Percentiles rank a stretch among this genome's conserved stretches.
These are phyloP conservation scores for Sesamia inferens DNA, from an alignment of 2,888 invertebrate genomes.

Conservation along the genomic window DNA sequence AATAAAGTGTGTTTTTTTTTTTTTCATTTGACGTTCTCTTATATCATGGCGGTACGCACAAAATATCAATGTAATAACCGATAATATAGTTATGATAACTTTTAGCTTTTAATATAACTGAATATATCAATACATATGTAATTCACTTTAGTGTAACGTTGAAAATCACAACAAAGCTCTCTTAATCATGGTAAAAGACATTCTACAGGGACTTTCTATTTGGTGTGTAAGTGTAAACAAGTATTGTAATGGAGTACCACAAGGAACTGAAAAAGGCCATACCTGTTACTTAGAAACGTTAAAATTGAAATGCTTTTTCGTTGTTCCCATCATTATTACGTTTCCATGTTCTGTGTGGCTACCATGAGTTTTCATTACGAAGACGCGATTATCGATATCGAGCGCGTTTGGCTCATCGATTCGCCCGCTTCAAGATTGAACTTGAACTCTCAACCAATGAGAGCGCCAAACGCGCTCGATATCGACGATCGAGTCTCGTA, in stretches of 20 bases:
- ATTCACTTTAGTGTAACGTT: slow-evolving; percentile 59
- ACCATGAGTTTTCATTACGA: too few species aligned
- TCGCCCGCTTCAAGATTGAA: too few species aligned
- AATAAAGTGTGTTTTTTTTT: slow-evolving; percentile 57
- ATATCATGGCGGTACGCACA: slow-evolving; percentile 67
- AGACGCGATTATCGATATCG: too few species aligned
- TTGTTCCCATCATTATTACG: neutral
- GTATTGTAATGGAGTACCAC: slow-evolving; percentile 60
- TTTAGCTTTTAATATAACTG: slow-evolving; percentile 55
- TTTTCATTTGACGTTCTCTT: slow-evolving; percentile 53
- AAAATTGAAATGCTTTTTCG: neutral
- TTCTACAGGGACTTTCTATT: slow-evolving; percentile 81
- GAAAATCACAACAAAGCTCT: slow-evolving; percentile 72
- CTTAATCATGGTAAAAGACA: slow-evolving; percentile 81
- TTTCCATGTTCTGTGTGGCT: neutral
- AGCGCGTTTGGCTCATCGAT: too few species aligned
- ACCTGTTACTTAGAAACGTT: neutral
- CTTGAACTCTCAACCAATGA: too few species aligned
- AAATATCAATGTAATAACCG: slow-evolving; percentile 65
- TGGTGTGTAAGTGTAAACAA: slow-evolving; percentile 61
- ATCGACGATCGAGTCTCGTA: too few species aligned
- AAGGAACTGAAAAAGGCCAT: slow-evolving; percentile 21
- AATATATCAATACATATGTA: slow-evolving; percentile 65
- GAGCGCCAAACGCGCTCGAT: too few species aligned
- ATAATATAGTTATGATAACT: slow-evolving; percentile 56